Conservation (phyloP, 2,113 vertebrate genomes). For the Prochilodus magdalenae region DNA sequence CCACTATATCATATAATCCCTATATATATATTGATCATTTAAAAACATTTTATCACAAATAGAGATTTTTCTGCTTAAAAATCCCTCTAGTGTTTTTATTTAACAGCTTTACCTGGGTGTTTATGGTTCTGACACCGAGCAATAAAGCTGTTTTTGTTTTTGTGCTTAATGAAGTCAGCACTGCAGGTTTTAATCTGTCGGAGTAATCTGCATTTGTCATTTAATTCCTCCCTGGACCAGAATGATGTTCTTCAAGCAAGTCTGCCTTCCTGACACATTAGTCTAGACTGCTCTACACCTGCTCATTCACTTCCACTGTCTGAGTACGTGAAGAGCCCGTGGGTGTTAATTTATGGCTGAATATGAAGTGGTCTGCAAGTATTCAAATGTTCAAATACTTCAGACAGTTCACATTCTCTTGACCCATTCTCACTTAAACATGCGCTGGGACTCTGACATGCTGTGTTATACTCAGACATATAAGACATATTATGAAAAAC, state of each 20-base stretch:
- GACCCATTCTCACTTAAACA: too few species aligned
- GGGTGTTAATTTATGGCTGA: background rate
- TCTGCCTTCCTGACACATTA: constrained; percentile 15
- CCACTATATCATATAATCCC: too few species aligned
- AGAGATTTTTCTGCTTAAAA: background rate
- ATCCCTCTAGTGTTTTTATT: constrained; percentile 17
- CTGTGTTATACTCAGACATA: too few species aligned
- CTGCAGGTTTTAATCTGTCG: constrained; percentile 30
- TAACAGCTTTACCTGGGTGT: background rate
- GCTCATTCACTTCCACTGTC: constrained; percentile 18
- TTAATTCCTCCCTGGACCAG: constrained; percentile 27
- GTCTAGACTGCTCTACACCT: constrained; percentile 29
- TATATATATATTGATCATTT: too few species aligned
- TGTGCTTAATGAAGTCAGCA: background rate
- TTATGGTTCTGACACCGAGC: constrained; percentile 1
- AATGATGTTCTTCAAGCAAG: constrained; percentile 28
- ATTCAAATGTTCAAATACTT: background rate
- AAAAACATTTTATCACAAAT: too few species aligned
- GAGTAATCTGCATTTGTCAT: constrained; percentile 32
- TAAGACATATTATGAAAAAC: too few species aligned
- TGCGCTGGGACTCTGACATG: too few species aligned
- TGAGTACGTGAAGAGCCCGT: background rate
- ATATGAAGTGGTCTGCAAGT: constrained; percentile 47
- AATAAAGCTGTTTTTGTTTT: constrained; percentile 3
- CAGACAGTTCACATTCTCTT: too few species aligned